Base-by-base conservation (phyloP, 2,113 vertebrate species). In the Brienomyrus brachyistius region DNA sequence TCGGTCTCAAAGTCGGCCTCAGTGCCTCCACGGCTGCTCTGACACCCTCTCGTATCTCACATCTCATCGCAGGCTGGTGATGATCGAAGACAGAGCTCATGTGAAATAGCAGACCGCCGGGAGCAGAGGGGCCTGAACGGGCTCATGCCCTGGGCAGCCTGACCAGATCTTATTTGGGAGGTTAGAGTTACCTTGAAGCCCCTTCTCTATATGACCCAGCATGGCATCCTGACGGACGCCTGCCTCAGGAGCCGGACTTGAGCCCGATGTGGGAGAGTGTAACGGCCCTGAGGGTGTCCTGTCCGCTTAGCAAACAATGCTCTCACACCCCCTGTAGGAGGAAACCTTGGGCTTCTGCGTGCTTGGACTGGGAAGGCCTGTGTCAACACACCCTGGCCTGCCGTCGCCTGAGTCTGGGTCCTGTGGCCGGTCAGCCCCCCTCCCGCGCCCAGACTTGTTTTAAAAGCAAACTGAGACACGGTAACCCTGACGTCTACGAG, bases 401-500 rank as follows among this genome's bases (percentile, higher is more conserved):
- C 48, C 62, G 2, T 35, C 13, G 8, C 11, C 35, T 4, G 31
- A 21, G 10, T 35, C 31, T 27, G 62, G n/a, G 5, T 27, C 85
- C 27, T 86, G 23, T 35, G 51, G 85, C 85, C 23, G 50, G n/a
- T 52, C 47, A 51, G 48, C 31, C 48, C 84, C 13, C 45, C 84
- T 56, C 86, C 19, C 17, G 21, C 7, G 17, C 52, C 31, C 35
- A 4, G 10, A 23, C 52, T 87, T 87, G 86, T 87, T 87, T 87
- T 45, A 23, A 59, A 40, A 87, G 86, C 51, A 52, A 86, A 51
- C 83, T 27, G 47, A 86, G 48, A 47, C 23, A 83, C 43, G 47
- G 47, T 23, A 9, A 48, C 4, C 45, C 47, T 92, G 92, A 93
- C 93, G 92, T 56, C 91, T 91, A 92, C 90, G 91, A 91, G 93